These are phyloP conservation scores for Tinea trinotella DNA, from an alignment of 2,888 invertebrate species.

Conservation along the genomic window DNA sequence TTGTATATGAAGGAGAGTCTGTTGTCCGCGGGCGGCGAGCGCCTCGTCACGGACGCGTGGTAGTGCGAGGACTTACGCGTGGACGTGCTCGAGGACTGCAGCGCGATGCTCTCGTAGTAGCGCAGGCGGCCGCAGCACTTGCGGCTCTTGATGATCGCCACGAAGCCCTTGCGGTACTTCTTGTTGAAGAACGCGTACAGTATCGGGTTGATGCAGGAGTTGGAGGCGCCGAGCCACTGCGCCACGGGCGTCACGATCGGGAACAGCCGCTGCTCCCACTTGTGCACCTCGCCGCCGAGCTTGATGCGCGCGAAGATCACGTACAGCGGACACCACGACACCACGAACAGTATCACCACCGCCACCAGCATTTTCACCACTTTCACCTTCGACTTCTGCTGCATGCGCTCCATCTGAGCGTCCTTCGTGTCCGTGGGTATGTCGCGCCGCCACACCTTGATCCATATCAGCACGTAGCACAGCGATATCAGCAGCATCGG, in stretches of 20 bases:
- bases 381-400: slow-evolving; percentile 94
- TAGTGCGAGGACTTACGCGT: slow-evolving; percentile 90
- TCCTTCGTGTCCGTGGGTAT: slow-evolving; percentile 94
- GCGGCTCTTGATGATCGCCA: slow-evolving; percentile 88
- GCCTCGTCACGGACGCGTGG: slow-evolving; percentile 74
- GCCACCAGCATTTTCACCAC: slow-evolving; percentile 95
- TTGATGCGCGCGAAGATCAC: slow-evolving; percentile 90
- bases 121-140: slow-evolving; percentile 88
- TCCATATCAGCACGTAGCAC: slow-evolving; percentile 94
- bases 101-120: slow-evolving; percentile 89
- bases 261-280: slow-evolving; percentile 85
- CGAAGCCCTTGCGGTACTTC: slow-evolving; percentile 92
- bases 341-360: slow-evolving; percentile 92
- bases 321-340: slow-evolving; percentile 95
- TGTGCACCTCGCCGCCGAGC: slow-evolving; percentile 80
- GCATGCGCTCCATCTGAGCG: slow-evolving; percentile 92
- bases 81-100: slow-evolving; percentile 88
- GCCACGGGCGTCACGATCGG: slow-evolving; percentile 89
- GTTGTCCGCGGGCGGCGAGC: slow-evolving; percentile 66
- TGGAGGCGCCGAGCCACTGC: slow-evolving; percentile 94
- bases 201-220: slow-evolving; percentile 96
- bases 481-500: slow-evolving; percentile 92
- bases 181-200: slow-evolving; percentile 96
- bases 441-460: slow-evolving; percentile 88
- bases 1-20: slow-evolving; percentile 75